Evolutionary conservation across 2,888 invertebrate genomes (phyloP).

Genomic region (Calameuta filiformis): DNA sequence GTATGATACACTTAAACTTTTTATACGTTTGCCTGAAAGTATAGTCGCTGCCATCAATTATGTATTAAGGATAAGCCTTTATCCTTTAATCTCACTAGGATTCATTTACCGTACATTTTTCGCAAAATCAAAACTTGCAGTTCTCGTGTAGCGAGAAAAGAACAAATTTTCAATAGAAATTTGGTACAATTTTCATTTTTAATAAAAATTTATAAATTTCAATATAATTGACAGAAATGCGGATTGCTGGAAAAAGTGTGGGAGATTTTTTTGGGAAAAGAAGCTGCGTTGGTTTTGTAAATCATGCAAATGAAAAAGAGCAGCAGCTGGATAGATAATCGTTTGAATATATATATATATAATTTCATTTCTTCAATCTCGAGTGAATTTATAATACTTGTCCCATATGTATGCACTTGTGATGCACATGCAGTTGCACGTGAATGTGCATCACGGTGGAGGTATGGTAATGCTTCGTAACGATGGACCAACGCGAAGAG

Average conservation of each 20-base stretch:
- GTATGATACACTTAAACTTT: background rate
- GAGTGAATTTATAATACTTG: background rate
- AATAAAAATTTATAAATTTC: background rate
- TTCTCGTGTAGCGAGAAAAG: background rate
- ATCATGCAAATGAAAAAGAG: background rate
- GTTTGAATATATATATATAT: background rate
- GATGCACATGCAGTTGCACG: background rate
- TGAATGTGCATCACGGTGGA: constrained; percentile 11
- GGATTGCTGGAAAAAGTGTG: too few species aligned
- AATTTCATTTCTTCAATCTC: background rate
- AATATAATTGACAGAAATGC: background rate
- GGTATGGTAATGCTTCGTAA: background rate
- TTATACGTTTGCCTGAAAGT: background rate
- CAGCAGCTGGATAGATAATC: background rate
- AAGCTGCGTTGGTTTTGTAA: background rate
- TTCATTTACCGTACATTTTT: background rate
- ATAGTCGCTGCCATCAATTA: background rate
- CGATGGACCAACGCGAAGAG: constrained; percentile 22
- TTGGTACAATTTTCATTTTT: background rate
- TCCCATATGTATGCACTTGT: background rate
- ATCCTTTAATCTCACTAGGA: background rate
- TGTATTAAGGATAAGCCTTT: background rate
- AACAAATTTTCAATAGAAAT: background rate
- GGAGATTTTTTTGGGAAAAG: background rate
- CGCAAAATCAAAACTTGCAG: background rate